These are phyloP conservation scores for Podarcis muralis DNA, from an alignment of 2,113 vertebrate species.

Conservation along the genomic window DNA sequence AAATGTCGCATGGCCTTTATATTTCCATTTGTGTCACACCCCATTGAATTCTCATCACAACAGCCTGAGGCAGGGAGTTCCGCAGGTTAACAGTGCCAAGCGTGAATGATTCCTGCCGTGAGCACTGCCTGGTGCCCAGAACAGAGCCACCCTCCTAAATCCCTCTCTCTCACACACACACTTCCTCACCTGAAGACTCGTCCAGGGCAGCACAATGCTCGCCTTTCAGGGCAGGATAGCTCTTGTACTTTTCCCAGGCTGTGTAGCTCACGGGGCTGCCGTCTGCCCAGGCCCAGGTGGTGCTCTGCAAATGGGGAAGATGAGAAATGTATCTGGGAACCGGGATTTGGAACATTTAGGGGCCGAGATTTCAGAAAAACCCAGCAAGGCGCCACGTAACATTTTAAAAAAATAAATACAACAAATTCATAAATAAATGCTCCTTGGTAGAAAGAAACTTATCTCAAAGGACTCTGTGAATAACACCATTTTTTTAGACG, in stretches of 20 bases:
- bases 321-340: not conserved
- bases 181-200: not conserved
- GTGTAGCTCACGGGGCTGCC: not conserved
- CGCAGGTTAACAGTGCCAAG: fast-evolving
- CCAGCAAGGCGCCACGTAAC: too few species aligned
- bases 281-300: not conserved
- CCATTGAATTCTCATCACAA: not conserved
- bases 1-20: too few species aligned
- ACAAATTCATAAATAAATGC: too few species aligned
- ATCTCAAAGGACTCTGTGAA: too few species aligned
- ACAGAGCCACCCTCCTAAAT: not conserved
- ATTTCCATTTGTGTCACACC: too few species aligned
- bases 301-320: not conserved
- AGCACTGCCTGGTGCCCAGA: not conserved
- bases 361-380: too few species aligned
- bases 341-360: too few species aligned
- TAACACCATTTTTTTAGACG: too few species aligned
- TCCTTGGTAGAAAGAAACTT: too few species aligned
- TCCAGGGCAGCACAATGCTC: not conserved
- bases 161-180: too few species aligned
- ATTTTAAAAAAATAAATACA: too few species aligned
- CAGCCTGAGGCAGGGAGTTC: not conserved
- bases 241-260: not conserved
- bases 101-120: not conserved
- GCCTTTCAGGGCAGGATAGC: not conserved